phyloP scores from a whole-genome alignment of 2,113 vertebrate genomes.

The Coryphaenoides rupestris region DNA sequence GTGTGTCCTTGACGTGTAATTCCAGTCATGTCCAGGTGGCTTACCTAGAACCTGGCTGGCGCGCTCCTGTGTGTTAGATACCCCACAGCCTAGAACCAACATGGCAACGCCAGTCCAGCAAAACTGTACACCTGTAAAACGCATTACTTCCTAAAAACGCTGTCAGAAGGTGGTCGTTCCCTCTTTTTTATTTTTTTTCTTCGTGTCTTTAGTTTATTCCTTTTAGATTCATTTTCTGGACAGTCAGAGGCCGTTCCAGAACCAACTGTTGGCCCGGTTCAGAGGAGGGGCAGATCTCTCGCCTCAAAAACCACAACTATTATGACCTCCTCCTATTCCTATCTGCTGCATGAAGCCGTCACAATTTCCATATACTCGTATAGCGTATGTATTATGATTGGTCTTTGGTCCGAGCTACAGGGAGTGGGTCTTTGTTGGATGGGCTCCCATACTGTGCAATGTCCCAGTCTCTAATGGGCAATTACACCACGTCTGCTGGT shows the following conservation, averaged over 20 bases:
- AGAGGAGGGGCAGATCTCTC: constrained; percentile 61
- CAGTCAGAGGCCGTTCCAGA: constrained; percentile 61
- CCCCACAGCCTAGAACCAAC: constrained; percentile 55
- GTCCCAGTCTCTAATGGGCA: constrained; percentile 65
- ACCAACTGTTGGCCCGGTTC: constrained; percentile 67
- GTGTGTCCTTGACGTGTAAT: constrained; percentile 27
- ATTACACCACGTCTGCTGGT: constrained; percentile 43
- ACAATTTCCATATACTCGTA: constrained; percentile 69
- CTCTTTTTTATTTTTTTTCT: constrained; percentile 13
- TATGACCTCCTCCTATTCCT: constrained; percentile 64
- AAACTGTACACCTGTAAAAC: constrained; percentile 67
- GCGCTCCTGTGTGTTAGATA: too few relatives aligned
- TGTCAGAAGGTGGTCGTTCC: constrained; percentile 46
- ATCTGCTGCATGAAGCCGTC: constrained; percentile 66
- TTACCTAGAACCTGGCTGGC: constrained; percentile 22
- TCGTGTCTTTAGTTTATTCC: constrained; percentile 17
- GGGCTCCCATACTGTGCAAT: constrained; percentile 57
- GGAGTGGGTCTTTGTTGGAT: constrained; percentile 65
- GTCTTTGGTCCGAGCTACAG: constrained; percentile 61
- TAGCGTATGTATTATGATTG: constrained; percentile 60
- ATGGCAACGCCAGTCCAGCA: constrained; percentile 16
- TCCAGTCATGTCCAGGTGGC: constrained; percentile 63
- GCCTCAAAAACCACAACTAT: constrained; percentile 72
- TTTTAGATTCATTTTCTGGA: constrained; percentile 62
- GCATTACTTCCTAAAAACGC: constrained; percentile 61